Conservation (phyloP, 2,113 vertebrate genomes). For the Heloderma charlesbogerti region DNA sequence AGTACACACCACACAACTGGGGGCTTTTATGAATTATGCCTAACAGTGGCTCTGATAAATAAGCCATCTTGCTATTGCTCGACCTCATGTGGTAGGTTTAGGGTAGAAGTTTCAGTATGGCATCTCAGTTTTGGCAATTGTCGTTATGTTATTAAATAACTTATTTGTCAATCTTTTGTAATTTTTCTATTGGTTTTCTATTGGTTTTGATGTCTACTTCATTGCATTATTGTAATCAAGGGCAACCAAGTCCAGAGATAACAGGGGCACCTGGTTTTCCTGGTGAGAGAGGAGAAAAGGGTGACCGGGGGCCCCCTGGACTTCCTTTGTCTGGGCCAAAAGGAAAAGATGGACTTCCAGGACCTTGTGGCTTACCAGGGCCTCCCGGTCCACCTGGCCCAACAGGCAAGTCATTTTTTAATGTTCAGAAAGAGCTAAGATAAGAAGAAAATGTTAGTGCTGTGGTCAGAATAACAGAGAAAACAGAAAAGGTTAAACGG, state of each 20-base stretch:
- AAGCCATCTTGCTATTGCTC: neutral
- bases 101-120: neutral
- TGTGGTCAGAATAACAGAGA: neutral
- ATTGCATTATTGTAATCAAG: conserved; percentile 37
- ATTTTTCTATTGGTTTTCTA: neutral
- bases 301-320: conserved; percentile 87
- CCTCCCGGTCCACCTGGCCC: conserved; percentile 81
- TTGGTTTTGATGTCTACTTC: neutral
- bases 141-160: neutral
- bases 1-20: neutral
- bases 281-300: conserved; percentile 88
- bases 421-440: neutral
- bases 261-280: conserved; percentile 84
- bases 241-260: conserved; percentile 72
- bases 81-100: neutral
- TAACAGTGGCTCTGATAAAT: neutral
- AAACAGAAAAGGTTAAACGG: neutral
- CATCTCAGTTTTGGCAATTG: neutral
- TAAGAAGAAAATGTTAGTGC: neutral
- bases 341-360: conserved; percentile 82
- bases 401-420: conserved; percentile 61
- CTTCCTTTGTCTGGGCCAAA: conserved; percentile 81
- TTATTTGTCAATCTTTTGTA: neutral
- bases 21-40: neutral
- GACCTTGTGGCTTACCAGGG: conserved; percentile 81